Conservation (phyloP, 2,797 vertebrate species). For the Pseudocheirus occidentalis region DNA sequence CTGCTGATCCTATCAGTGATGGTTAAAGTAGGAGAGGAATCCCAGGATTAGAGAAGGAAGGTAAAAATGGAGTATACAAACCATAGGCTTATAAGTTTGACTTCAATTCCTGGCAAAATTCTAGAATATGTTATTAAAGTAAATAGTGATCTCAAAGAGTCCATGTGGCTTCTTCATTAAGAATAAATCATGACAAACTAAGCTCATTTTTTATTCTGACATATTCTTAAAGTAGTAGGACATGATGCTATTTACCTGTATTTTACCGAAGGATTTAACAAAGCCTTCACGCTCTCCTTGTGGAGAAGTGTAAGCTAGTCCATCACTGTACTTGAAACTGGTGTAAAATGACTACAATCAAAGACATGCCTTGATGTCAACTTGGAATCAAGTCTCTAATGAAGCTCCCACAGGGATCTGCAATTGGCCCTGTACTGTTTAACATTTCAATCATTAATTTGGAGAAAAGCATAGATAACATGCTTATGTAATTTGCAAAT, state of each 20-base stretch:
- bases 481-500: neutral
- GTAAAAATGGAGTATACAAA: neutral
- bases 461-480: neutral
- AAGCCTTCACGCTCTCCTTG: neutral
- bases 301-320: neutral
- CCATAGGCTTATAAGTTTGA: neutral
- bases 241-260: neutral
- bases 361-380: neutral
- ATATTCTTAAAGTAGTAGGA: neutral
- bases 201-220: neutral
- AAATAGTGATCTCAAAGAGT: neutral
- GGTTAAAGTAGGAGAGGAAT: neutral
- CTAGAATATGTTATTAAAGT: neutral
- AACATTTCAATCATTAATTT: neutral
- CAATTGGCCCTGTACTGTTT: neutral
- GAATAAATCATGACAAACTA: neutral
- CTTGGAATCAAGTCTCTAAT: neutral
- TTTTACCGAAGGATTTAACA: neutral
- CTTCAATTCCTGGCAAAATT: neutral
- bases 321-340: neutral
- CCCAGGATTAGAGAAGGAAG: neutral
- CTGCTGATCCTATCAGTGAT: neutral
- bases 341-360: neutral
- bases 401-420: neutral
- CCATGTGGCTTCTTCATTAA: neutral